Base-by-base conservation (phyloP, 2,113 vertebrate species). In the Halichoeres trimaculatus region DNA sequence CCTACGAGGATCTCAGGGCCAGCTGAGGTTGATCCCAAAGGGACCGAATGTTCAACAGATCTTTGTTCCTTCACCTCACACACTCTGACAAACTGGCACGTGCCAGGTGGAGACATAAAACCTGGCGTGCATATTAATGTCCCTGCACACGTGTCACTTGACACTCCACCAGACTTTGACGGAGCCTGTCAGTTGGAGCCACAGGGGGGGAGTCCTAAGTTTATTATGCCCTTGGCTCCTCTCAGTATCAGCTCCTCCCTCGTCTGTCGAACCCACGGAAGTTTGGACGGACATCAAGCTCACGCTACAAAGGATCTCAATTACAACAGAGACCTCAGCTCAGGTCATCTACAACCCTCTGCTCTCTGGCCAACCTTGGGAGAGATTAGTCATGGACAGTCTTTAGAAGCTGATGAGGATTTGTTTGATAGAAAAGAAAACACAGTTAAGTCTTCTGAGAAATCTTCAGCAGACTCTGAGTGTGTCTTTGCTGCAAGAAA, bases 191-290 rank as follows among this genome's bases (percentile, higher is more conserved):
- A 85, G 68, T 73, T 70, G 52, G 77, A 52, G 57, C 63, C 55
- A 38, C 81, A 47, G 71, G 22, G 34, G 56, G 67, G 20, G 23
- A 56, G 72, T 78, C 74, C 75, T 9, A 54, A 76, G 56, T 89
- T 88, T 90, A 87, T 91, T 85, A 87, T 89, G 81, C 90, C 91
- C 20, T 77, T 89, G 85, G 90, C 83, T 56, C 88, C 92, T 23
- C 67, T 90, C 10, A 64, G 51, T 22, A 59, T 78, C 41, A 48
- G 76, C 67, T 80, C 67, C 22, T 71, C 80, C 67, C 74, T 77
- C 30, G 19, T 72, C 35, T 72, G 70, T 63, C 38, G 12, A 65
- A 60, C 67, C 59, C 70, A 45, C 68, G 64, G 65, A 43, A 34
- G 59, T 82, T 85, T 89, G 63, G 79, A 90, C 74, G 69, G 80